Base-by-base conservation (phyloP, 2,888 invertebrate genomes). In the Orchestes rusci region DNA sequence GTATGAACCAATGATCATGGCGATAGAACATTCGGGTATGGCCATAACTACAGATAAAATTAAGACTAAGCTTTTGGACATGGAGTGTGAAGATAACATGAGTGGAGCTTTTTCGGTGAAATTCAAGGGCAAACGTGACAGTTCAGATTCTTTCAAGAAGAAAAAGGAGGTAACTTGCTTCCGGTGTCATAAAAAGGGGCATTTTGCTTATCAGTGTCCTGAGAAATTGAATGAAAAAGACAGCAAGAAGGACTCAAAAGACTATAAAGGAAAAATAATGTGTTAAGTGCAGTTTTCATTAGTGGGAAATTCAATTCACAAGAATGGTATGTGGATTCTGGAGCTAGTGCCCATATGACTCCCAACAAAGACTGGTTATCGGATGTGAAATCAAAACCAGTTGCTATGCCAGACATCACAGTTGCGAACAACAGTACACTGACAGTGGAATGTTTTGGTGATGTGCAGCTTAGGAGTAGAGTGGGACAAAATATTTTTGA, bases 31-130 rank as follows among this genome's bases (percentile, higher is more conserved):
- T n/a, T n/a, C n/a, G n/a, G n/a, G n/a, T n/a, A n/a, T n/a, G n/a
- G n/a, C n/a, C n/a, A n/a, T n/a, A n/a, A 57, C 54, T 3, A 46
- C 56, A n/a, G 58, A 60, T 53, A 7, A 42, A 4, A 59, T 60
- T 7, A 60, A 60, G 38, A 51, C 56, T 5, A 60, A 60, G 45
- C 42, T 59, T 4, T 33, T 50, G 8, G 40, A 50, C 27, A 46
- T 43, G 46, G 29, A 45, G n/a, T 2, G 3, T 3, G 27, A 35
- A 2, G 23, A 10, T 16, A 27, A 28, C 3, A 12, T n/a, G 29
- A 27, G 19, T 18, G 30, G 30, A 4, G 30, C 29, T 29, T 38
- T 38, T 17, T 15, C 32, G 4, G 15, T 10, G 13, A 36, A 23
- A 18, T 18, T 18, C 16, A 19, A 36, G 13, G n/a, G n/a, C n/a